Evolutionary conservation across 2,888 invertebrate species (phyloP), one percentile per base, ranked within the genome.

Genomic region (Trichogramma evanescens): DNA sequence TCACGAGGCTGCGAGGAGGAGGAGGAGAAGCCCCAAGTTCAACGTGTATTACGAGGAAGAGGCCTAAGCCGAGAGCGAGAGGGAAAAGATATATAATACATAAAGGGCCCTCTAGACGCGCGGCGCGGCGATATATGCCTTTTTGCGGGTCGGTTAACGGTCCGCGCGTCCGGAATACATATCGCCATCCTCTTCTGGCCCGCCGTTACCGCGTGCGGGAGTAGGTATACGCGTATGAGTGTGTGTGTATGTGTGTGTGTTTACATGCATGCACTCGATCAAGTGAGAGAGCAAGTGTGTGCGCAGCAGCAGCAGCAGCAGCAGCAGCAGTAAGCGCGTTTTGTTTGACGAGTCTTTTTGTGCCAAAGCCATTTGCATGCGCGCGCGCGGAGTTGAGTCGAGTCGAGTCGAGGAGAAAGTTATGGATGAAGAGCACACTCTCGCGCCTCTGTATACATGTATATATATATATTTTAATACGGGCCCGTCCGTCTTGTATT

Each of bases 121-220:
- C 9, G 6, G 26, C 26, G 3, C 26, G 26, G 26, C 26, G 26
- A 26, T 26, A 26, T 3, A 26, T 26, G 26, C 26, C 26, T 26
- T 26, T 26, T 26, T 26, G 26, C 26, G 48, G 56, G 61, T 61
- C 61, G 61, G 52, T 44, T 61, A 61, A 61, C 61, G 61, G 61
- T 61, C n/a, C 10, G 5, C 10, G n/a, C 10, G 9, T 10, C 46
- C 10, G 46, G n/a, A 6, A 5, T 46, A 5, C 7, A 5, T 26
- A 26, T 46, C 2, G 46, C n/a, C 46, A 10, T 10, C 5, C 9
- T 10, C 46, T 46, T 8, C 7, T 46, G n/a, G 46, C 46, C 10
- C 45, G 39, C 49, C 49, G n/a, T n/a, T n/a, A n/a, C n/a, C n/a
- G 46, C 56, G 56, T 53, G 55, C 61, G 49, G 13, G 48, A 8